Evolutionary conservation across 2,797 vertebrate genomes (phyloP), one percentile per base, ranked within the genome.

Genomic region (Phyllotis vaccarum): DNA sequence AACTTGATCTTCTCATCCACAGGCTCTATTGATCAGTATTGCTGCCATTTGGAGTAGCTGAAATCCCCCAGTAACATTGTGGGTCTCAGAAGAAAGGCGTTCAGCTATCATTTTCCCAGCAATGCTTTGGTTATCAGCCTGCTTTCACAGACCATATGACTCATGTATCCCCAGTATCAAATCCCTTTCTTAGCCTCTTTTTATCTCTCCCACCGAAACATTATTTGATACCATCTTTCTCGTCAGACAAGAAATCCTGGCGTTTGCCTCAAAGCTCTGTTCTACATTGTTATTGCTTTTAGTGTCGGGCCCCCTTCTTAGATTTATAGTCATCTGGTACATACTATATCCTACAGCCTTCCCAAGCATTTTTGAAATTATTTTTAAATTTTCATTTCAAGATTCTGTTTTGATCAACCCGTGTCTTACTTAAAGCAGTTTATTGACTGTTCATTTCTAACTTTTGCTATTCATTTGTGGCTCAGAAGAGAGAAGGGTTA

Each of bases 181-280:
- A 31, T 86, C 56, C 12, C 7, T 86, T 62, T 49, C 46, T 43
- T 66, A 11, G 0, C 58, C 52, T 12, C 22, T 62, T 85, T 29
- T 37, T 64, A 22, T 12, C 40, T 49, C 9, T 5, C 17, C 4
- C 27, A 29, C 60, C n/a, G 34, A 83, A 14, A 75, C 82, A 91
- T 97, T 43, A 37, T 86, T 89, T 95, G 37, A 16, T 70, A 75
- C 86, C 37, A 58, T 91, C 74, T 89, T 88, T 90, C 95, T 86
- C 24, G 13, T 79, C 68, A 93, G 62, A 78, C 29, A 81, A 96
- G 89, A 91, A 93, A 91, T 76, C 22, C 56, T 92, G 70, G 8
- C n/a, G n/a, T 81, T 83, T 86, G 27, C 78, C 34, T 78, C 74
- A 94, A 22, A 91, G 60, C 5, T 46, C 70, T 90, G 17, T n/a